Conservation (phyloP, 2,888 invertebrate genomes). For the Thereva unica region DNA sequence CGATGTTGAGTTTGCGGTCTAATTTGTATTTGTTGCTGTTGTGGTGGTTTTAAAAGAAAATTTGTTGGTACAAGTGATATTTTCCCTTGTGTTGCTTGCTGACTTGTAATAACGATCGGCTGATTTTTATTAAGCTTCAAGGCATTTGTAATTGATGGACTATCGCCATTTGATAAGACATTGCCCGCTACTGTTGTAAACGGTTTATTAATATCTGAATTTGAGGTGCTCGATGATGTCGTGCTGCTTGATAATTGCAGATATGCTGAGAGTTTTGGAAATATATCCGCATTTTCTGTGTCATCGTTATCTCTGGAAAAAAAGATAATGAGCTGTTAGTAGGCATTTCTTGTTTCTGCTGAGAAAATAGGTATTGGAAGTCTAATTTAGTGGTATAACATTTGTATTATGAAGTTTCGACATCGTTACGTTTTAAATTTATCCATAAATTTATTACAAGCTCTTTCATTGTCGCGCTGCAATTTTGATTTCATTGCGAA, state of each 20-base stretch:
- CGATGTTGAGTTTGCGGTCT: conserved; percentile 42
- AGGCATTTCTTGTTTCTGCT: not conserved
- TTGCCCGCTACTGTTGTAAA: conserved; percentile 38
- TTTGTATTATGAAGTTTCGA: too few relatives aligned
- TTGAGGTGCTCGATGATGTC: conserved; percentile 21
- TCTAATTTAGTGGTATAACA: too few relatives aligned
- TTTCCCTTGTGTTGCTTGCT: conserved; percentile 45
- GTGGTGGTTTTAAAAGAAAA: conserved; percentile 53
- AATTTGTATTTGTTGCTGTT: conserved; percentile 41
- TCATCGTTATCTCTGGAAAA: conserved; percentile 37
- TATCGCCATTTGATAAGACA: conserved; percentile 13
- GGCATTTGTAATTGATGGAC: conserved; percentile 34
- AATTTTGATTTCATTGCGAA: too few relatives aligned
- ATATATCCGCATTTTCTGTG: conserved; percentile 39
- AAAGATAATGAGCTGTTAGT: not conserved
- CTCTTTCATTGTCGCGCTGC: too few relatives aligned
- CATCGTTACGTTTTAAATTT: too few relatives aligned
- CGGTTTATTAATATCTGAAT: conserved; percentile 32
- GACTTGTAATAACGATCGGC: conserved; percentile 29
- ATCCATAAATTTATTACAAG: too few relatives aligned
- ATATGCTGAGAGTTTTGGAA: conserved; percentile 45
- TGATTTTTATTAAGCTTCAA: conserved; percentile 37
- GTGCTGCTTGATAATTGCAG: conserved; percentile 48
- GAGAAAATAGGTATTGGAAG: not conserved
- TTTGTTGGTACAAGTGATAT: conserved; percentile 58